These are phyloP conservation scores for Leptopilina boulardi DNA, from an alignment of 1,140 invertebrate species.

Conservation along the genomic window DNA sequence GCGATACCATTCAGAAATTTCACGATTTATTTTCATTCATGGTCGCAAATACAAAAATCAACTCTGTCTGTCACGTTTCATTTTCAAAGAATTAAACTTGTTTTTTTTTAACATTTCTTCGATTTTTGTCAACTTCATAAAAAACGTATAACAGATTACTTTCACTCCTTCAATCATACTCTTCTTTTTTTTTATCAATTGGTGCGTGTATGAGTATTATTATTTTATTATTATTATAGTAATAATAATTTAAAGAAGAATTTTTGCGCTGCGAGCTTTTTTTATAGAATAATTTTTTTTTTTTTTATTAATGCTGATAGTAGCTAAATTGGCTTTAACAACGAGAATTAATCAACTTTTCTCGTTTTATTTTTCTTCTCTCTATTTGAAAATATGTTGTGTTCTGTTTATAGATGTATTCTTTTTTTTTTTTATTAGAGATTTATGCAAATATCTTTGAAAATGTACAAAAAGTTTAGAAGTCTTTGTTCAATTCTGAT, in stretches of 20 bases:
- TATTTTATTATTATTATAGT: not conserved
- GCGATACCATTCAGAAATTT: conserved; percentile 5
- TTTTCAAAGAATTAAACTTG: conserved; percentile 40
- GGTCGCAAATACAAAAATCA: conserved; percentile 54
- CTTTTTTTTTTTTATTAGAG: not conserved
- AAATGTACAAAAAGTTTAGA: conserved; percentile 39
- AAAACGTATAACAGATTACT: conserved; percentile 53
- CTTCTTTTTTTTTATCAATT: conserved; percentile 2
- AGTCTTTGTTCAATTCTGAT: conserved; percentile 36
- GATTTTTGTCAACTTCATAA: conserved; percentile 44
- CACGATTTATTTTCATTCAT: conserved; percentile 16
- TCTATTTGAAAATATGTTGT: conserved; percentile 40
- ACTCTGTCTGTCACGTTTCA: conserved; percentile 45
- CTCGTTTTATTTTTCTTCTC: conserved; percentile 36
- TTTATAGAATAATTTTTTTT: not conserved
- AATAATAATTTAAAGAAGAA: not conserved
- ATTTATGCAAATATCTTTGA: conserved; percentile 22
- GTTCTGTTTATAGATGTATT: conserved; percentile 19
- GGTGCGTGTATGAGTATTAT: conserved; percentile 11
- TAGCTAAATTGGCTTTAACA: conserved; percentile 22
- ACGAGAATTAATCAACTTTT: not conserved
- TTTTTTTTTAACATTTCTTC: conserved; percentile 17
- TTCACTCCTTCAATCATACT: conserved; percentile 34
- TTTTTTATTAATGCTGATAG: not conserved
- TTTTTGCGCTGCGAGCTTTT: conserved; percentile 2